These are phyloP conservation scores for Coelopa frigida DNA, from an alignment of 1,140 invertebrate species.

Conservation along the genomic window DNA sequence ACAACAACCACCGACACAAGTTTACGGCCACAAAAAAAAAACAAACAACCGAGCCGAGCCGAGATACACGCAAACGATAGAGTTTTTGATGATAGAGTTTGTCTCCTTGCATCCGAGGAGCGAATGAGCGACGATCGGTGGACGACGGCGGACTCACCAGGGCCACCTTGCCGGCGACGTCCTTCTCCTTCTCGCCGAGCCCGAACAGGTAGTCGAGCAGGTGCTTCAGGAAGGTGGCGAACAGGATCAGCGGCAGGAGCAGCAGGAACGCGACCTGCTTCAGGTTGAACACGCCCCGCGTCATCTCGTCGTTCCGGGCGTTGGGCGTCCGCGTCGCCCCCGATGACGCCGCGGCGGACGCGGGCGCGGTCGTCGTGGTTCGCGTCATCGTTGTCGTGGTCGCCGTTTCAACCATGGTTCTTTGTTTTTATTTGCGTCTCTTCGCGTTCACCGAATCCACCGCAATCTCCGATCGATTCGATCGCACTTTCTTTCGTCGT, in stretches of 20 bases:
- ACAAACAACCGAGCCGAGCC: too few relatives aligned
- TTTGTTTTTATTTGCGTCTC: too few relatives aligned
- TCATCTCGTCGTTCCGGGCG: constrained; percentile 34
- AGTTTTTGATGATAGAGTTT: too few relatives aligned
- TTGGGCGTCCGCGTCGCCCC: constrained; percentile 15
- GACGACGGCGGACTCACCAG: constrained; percentile 40
- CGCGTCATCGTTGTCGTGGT: constrained; percentile 31
- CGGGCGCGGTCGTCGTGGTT: constrained; percentile 9
- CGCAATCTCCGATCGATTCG: too few relatives aligned
- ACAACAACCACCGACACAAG: too few relatives aligned
- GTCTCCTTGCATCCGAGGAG: too few relatives aligned
- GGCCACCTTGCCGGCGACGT: constrained; percentile 39
- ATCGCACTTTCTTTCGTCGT: too few relatives aligned
- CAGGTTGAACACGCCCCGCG: constrained; percentile 32
- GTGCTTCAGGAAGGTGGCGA: constrained; percentile 36
- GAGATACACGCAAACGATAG: too few relatives aligned
- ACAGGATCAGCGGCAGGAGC: constrained; percentile 28
- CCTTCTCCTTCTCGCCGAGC: constrained; percentile 34
- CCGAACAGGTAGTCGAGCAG: constrained; percentile 37
- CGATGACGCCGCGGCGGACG: neutral
- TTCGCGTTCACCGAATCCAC: too few relatives aligned
- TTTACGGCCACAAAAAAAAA: too few relatives aligned
- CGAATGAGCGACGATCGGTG: too few relatives aligned
- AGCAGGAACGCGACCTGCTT: constrained; percentile 32
- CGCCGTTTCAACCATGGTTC: constrained; percentile 33